These are phyloP conservation scores for Ifrita kowaldi DNA, from an alignment of 2,113 vertebrate genomes.

Conservation along the genomic window DNA sequence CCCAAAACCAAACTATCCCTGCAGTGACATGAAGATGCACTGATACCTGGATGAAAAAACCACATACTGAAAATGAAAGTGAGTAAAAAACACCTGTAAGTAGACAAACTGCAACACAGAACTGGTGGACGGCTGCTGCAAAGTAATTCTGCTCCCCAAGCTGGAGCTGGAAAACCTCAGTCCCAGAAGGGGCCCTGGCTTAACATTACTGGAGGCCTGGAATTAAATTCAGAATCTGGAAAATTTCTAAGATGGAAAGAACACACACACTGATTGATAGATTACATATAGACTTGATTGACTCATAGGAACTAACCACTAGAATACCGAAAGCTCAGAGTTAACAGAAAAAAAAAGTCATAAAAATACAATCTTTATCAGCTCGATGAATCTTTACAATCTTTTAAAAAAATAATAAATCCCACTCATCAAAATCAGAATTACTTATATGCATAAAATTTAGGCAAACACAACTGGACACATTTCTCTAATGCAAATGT, in stretches of 20 bases:
- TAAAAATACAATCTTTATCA: neutral
- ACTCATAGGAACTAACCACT: neutral
- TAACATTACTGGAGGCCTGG: neutral
- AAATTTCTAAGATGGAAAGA: neutral
- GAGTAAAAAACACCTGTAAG: neutral
- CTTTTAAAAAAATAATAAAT: neutral
- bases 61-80: neutral
- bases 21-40: neutral
- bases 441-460: neutral
- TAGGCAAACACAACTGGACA: neutral
- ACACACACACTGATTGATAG: neutral
- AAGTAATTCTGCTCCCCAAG: neutral
- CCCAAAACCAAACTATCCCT: neutral
- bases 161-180: neutral
- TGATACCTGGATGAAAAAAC: neutral
- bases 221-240: neutral
- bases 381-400: neutral
- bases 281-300: neutral
- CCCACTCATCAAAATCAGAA: neutral
- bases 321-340: neutral
- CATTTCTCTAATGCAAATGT: neutral
- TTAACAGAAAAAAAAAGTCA: neutral
- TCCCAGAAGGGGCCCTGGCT: neutral
- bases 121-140: neutral
- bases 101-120: neutral